A percentile compares a stretch with the other conserved stretches of the same genome.
Conservation (phyloP, 2,113 vertebrate genomes). For the Tapirus terrestris region DNA sequence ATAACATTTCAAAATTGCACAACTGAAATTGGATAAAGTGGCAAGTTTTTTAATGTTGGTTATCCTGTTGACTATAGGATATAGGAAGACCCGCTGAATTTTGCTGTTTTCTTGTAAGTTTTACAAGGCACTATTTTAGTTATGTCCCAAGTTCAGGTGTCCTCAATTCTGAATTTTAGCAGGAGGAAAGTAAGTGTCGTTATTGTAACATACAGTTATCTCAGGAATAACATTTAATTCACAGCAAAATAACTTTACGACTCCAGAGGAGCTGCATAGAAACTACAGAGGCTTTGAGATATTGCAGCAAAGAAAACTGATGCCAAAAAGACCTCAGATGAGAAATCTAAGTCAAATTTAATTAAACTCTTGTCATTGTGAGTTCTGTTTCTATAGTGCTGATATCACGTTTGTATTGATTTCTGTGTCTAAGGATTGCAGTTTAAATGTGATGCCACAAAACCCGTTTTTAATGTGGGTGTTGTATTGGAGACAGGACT, state of each 20-base stretch:
- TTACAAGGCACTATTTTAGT: neutral
- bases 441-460: neutral
- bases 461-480: neutral
- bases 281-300: neutral
- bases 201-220: neutral
- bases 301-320: neutral
- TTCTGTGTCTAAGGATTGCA: neutral
- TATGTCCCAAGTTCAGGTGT: neutral
- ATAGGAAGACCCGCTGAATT: neutral
- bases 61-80: neutral
- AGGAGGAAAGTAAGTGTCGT: neutral
- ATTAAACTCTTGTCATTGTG: neutral
- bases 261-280: neutral
- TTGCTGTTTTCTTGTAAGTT: slow-evolving; percentile 23
- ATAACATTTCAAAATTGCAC: neutral
- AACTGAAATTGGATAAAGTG: neutral
- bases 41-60: neutral
- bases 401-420: neutral
- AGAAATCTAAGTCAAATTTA: neutral
- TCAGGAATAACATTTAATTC: slow-evolving; percentile 8
- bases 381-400: neutral
- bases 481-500: neutral
- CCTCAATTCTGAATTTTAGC: slow-evolving; percentile 1
- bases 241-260: neutral
- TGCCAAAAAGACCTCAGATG: neutral